Conservation (phyloP, 2,888 invertebrate genomes). For the Metalampra italica region DNA sequence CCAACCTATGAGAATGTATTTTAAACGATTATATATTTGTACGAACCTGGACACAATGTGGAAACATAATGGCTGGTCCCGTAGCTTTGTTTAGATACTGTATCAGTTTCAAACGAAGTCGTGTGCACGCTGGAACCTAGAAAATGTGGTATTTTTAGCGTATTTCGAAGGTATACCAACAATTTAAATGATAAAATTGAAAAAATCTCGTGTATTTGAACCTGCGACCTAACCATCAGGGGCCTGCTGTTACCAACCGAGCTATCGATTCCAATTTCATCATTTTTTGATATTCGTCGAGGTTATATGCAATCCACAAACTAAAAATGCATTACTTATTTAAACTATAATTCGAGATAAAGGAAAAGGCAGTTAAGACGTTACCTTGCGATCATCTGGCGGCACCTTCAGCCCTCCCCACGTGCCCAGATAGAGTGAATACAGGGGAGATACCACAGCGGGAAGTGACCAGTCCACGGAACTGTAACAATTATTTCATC, state of each 20-base stretch:
- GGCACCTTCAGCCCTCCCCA: slow-evolving; percentile 76
- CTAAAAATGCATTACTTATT: too few species aligned
- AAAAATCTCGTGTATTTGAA: too few species aligned
- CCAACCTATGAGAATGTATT: too few species aligned
- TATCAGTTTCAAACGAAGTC: slow-evolving; percentile 90
- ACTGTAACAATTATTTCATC: slow-evolving; percentile 57
- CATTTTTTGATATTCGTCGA: too few species aligned
- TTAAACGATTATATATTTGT: too few species aligned
- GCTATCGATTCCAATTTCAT: too few species aligned
- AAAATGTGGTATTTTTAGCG: not conserved
- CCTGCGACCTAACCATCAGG: too few species aligned
- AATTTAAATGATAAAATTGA: too few species aligned
- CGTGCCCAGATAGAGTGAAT: slow-evolving; percentile 87
- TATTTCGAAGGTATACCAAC: slow-evolving; percentile 14
- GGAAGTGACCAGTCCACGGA: slow-evolving; percentile 88
- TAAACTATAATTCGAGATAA: too few species aligned
- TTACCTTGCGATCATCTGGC: slow-evolving; percentile 84
- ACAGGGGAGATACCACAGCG: slow-evolving; percentile 85
- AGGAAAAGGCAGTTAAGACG: not conserved
- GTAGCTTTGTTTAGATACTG: slow-evolving; percentile 88
- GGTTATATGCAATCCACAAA: too few species aligned
- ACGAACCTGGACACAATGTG: slow-evolving; percentile 87
- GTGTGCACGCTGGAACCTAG: slow-evolving; percentile 85
- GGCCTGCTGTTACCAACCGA: too few species aligned
- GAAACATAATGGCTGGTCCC: slow-evolving; percentile 84